Conservation (phyloP, 2,888 invertebrate genomes). For the Hypselothyrea guttata region DNA sequence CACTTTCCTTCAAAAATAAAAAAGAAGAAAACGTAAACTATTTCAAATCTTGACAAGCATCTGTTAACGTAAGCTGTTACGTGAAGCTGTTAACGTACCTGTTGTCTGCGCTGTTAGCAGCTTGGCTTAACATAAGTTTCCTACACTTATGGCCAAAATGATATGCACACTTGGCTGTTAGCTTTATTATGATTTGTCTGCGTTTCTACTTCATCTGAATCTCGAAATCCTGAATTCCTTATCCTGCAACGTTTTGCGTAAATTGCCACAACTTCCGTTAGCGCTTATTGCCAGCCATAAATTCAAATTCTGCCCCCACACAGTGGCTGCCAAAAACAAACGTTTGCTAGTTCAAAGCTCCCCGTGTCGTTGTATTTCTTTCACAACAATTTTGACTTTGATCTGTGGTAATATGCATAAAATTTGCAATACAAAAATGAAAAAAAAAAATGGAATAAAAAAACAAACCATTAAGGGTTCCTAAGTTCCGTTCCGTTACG, state of each 20-base stretch:
- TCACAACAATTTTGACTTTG: slow-evolving; percentile 35
- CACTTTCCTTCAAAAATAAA: slow-evolving; percentile 29
- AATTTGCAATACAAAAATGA: slow-evolving; percentile 29
- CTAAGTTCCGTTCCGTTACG: not conserved
- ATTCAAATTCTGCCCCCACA: slow-evolving; percentile 35
- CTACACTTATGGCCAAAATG: not conserved
- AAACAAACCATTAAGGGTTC: slow-evolving; percentile 2
- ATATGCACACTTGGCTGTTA: not conserved
- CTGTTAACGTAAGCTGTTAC: slow-evolving; percentile 24
- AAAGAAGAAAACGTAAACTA: slow-evolving; percentile 29
- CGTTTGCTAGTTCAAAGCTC: slow-evolving; percentile 23
- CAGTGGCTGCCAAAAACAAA: slow-evolving; percentile 36
- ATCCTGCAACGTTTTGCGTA: slow-evolving; percentile 34
- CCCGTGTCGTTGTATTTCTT: slow-evolving; percentile 1
- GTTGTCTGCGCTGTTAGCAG: slow-evolving; percentile 5
- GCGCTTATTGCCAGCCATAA: slow-evolving; percentile 43
- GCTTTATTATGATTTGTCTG: not conserved
- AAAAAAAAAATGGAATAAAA: too few species aligned
- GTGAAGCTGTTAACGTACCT: slow-evolving; percentile 33
- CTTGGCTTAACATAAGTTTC: not conserved
- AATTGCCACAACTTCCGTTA: slow-evolving; percentile 40
- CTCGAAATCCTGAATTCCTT: slow-evolving; percentile 1
- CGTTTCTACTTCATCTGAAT: too few species aligned
- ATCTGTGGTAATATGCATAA: slow-evolving; percentile 60
- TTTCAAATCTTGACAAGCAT: slow-evolving; percentile 55